Conservation (phyloP, 2,888 invertebrate species). For the Cloeon dipterum region DNA sequence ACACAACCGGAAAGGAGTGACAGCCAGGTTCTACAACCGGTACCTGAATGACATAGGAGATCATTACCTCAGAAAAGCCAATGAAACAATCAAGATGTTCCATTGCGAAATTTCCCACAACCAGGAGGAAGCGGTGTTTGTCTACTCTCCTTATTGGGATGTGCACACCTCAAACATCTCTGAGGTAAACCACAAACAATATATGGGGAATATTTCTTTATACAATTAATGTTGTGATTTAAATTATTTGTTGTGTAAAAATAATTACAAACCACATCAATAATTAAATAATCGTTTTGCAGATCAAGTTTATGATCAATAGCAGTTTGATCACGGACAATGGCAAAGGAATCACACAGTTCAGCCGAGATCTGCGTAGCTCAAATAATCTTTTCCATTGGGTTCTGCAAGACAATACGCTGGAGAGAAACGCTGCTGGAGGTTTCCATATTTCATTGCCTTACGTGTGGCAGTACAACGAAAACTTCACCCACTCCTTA, state of each 20-base stretch:
- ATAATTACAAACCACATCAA: no score
- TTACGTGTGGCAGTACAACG: constrained; percentile 87
- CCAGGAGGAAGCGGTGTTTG: constrained; percentile 51
- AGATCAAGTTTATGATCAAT: constrained; percentile 72
- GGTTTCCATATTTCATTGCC: constrained; percentile 80
- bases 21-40: constrained; percentile 61
- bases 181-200: no score
- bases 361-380: constrained; percentile 70
- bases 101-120: constrained; percentile 65
- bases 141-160: constrained; percentile 71
- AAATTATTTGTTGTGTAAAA: no score
- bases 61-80: constrained; percentile 64
- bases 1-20: constrained; percentile 57
- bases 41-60: constrained; percentile 69
- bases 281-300: no score
- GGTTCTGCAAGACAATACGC: constrained; percentile 60
- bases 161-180: constrained; percentile 66
- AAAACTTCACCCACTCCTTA: constrained; percentile 80
- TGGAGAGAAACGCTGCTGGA: constrained; percentile 64
- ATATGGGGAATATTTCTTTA: no score
- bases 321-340: constrained; percentile 68
- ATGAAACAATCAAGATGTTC: constrained; percentile 61
- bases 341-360: constrained; percentile 66
- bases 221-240: no score
- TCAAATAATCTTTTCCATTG: constrained; percentile 97